These are phyloP conservation scores for Drosophila melanosoma DNA, from an alignment of 2,888 invertebrate species.

Conservation along the genomic window DNA sequence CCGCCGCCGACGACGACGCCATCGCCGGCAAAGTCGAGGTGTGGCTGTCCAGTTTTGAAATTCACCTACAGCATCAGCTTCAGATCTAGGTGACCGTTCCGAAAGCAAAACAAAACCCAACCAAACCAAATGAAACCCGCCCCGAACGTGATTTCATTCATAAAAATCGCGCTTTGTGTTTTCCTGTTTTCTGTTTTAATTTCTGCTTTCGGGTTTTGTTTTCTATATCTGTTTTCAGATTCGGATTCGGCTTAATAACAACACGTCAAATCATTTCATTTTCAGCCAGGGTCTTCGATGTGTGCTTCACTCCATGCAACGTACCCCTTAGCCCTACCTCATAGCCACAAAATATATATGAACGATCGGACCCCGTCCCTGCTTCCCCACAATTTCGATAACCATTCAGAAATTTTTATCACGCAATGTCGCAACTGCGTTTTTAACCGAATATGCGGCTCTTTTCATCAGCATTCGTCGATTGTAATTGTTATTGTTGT, in stretches of 20 bases:
- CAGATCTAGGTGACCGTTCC: conserved; percentile 32
- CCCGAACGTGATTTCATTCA: conserved; percentile 74
- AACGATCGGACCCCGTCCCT: background rate
- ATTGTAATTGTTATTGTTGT: conserved; percentile 33
- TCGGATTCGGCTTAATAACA: conserved; percentile 73
- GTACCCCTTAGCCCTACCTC: conserved; percentile 9
- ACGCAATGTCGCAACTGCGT: conserved; percentile 78
- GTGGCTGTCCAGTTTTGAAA: conserved; percentile 30
- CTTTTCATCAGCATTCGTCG: conserved; percentile 62
- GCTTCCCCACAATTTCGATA: conserved; percentile 21
- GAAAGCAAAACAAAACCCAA: background rate
- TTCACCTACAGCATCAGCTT: conserved; percentile 3
- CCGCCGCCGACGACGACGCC: background rate
- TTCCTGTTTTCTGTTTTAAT: conserved; percentile 35
- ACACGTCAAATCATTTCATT: conserved; percentile 83
- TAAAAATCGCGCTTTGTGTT: conserved; percentile 55
- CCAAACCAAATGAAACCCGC: conserved; percentile 2
- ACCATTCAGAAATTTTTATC: conserved; percentile 77
- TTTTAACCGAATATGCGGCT: conserved; percentile 59
- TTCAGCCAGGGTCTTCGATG: conserved; percentile 45
- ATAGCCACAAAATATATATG: conserved; percentile 15
- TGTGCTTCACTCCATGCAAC: conserved; percentile 1
- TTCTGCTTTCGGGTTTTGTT: conserved; percentile 35
- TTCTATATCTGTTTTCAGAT: conserved; percentile 56
- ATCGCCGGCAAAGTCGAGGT: conserved; percentile 25